These are phyloP conservation scores for Apaloderma vittatum DNA, from an alignment of 2,113 vertebrate genomes.

Conservation along the genomic window DNA sequence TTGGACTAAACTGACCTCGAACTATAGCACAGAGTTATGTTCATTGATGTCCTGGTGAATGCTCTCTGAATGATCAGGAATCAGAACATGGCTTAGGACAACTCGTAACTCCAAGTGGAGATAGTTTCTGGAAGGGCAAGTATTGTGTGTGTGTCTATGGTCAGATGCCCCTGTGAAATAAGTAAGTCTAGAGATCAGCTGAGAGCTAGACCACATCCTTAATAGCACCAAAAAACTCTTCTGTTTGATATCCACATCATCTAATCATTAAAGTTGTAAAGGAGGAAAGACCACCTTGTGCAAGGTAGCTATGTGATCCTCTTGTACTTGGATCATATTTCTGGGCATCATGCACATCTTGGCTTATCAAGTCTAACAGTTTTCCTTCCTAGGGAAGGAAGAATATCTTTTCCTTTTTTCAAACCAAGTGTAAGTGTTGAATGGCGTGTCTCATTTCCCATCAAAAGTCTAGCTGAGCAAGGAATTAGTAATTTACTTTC, in stretches of 20 bases:
- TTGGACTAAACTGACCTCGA: conserved; percentile 46
- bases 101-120: neutral
- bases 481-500: conserved; percentile 19
- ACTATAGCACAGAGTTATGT: neutral
- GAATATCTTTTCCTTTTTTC: neutral
- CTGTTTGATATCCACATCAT: neutral
- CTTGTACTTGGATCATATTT: neutral
- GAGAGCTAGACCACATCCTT: neutral
- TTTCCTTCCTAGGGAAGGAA: neutral
- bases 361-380: neutral
- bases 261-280: neutral
- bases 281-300: neutral
- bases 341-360: neutral
- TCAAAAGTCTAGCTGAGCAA: neutral
- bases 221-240: neutral
- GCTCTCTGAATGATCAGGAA: neutral
- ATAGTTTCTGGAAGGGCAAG: neutral
- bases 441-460: neutral
- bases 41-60: neutral
- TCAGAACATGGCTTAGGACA: neutral
- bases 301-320: neutral
- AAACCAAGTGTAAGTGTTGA: neutral
- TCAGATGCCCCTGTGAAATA: neutral
- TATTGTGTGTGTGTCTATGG: neutral
- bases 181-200: neutral